These are phyloP conservation scores for Rhinolophus ferrumequinum DNA, from an alignment of 2,113 vertebrate genomes.

Conservation along the genomic window DNA sequence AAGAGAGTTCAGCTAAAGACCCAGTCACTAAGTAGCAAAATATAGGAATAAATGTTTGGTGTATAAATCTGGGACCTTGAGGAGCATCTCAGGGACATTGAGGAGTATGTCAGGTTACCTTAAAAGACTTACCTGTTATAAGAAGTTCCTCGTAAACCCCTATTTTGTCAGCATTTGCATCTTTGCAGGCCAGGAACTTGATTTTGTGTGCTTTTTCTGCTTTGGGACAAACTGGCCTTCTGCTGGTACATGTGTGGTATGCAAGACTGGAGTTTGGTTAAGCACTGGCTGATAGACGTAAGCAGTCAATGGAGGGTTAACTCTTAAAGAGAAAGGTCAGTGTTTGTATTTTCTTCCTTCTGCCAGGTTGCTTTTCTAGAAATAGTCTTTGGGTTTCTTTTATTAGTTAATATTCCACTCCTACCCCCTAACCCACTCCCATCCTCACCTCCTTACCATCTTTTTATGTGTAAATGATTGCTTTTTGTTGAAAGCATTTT, in stretches of 20 bases:
- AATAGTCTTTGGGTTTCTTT: conserved; percentile 13
- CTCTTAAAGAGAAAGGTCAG: conserved; percentile 73
- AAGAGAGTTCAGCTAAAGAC: neutral
- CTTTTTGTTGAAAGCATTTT: conserved; percentile 40
- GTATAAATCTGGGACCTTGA: neutral
- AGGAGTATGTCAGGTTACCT: neutral
- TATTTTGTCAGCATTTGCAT: conserved; percentile 65
- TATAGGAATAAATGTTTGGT: neutral
- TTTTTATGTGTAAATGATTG: conserved; percentile 42
- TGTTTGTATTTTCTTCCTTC: conserved; percentile 66
- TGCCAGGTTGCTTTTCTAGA: conserved; percentile 11
- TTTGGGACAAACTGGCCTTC: conserved; percentile 69
- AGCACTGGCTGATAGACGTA: conserved; percentile 60
- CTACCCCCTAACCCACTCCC: neutral
- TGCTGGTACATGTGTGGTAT: conserved; percentile 62
- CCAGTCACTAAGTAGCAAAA: neutral
- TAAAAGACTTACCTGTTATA: conserved; percentile 51
- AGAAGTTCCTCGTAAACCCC: conserved; percentile 55
- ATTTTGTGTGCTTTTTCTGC: conserved; percentile 74
- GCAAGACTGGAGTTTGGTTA: conserved; percentile 76
- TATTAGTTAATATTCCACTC: conserved; percentile 10
- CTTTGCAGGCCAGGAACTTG: conserved; percentile 67
- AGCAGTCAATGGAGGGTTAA: conserved; percentile 43
- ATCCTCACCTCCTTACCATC: neutral
- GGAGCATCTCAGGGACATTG: neutral